Evolutionary conservation across 2,888 invertebrate genomes (phyloP).

Genomic region (Argyra leucocephala): DNA sequence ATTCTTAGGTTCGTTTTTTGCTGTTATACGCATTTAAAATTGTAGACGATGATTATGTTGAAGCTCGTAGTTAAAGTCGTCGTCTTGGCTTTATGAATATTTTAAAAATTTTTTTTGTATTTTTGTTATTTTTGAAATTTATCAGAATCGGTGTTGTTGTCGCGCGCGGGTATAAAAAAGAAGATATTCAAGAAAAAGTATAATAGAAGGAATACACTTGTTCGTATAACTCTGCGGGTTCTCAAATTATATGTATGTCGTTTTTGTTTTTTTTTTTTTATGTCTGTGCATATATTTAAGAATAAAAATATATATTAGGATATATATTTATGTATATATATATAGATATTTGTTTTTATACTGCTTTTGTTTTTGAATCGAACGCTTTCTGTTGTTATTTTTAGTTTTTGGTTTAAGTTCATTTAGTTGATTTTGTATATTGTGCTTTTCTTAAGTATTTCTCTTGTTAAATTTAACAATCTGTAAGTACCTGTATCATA

Average conservation of each 20-base stretch:
- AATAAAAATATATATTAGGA: neutral
- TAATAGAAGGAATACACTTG: neutral
- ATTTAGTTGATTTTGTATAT: too few species aligned
- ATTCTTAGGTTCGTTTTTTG: neutral
- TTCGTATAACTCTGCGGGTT: neutral
- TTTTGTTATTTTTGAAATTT: neutral
- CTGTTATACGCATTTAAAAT: neutral
- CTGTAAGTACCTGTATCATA: neutral
- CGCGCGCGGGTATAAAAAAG: neutral
- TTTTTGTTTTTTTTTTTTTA: neutral
- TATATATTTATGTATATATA: too few species aligned
- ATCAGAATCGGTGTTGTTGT: neutral
- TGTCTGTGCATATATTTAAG: neutral
- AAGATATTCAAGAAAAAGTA: neutral
- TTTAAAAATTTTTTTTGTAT: neutral
- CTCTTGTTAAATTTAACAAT: neutral
- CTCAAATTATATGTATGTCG: neutral
- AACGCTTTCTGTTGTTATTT: too few species aligned
- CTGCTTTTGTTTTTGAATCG: too few species aligned
- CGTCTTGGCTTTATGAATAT: neutral
- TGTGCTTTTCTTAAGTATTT: neutral
- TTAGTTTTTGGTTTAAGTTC: too few species aligned
- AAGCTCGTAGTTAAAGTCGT: neutral
- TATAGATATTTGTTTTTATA: too few species aligned
- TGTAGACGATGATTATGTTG: neutral